phyloP scores from a whole-genome alignment of 2,888 invertebrate genomes.

The Laothoe populi region DNA sequence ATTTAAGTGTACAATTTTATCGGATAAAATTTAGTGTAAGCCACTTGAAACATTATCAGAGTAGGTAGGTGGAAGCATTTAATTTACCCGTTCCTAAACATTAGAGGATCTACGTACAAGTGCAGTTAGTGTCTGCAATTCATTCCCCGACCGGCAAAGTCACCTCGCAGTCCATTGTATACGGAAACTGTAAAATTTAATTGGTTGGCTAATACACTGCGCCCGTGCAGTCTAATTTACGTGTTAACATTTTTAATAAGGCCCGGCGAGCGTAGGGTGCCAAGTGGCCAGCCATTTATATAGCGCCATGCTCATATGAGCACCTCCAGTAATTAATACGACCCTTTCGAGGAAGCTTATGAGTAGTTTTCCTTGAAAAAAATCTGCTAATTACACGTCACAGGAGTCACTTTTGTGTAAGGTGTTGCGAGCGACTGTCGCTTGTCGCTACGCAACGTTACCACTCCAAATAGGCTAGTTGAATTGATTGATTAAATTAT shows the following conservation, averaged over 20 bases:
- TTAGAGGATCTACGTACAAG: constrained; percentile 46
- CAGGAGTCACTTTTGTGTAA: constrained; percentile 48
- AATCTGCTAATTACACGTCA: constrained; percentile 77
- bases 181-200: constrained; percentile 75
- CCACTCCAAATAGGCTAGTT: too few species aligned
- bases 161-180: constrained; percentile 64
- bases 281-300: constrained; percentile 82
- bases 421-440: constrained; percentile 37
- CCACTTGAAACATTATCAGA: constrained; percentile 58
- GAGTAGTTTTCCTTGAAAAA: constrained; percentile 80
- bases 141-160: constrained; percentile 59
- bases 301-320: constrained; percentile 70
- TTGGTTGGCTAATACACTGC: constrained; percentile 80
- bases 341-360: constrained; percentile 82
- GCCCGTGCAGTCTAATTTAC: constrained; percentile 79
- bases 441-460: background rate
- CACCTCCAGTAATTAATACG: constrained; percentile 82
- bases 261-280: constrained; percentile 76
- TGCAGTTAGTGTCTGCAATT: constrained; percentile 50
- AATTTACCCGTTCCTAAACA: constrained; percentile 43
- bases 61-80: constrained; percentile 53
- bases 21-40: constrained; percentile 39
- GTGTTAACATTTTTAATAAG: constrained; percentile 84
- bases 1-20: constrained; percentile 57
- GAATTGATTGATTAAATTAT: too few species aligned